Percentiles rank a stretch among this genome's conserved stretches.
These are phyloP conservation scores for Apodemus agrarius DNA, from an alignment of 2,797 vertebrate genomes.

Conservation along the genomic window DNA sequence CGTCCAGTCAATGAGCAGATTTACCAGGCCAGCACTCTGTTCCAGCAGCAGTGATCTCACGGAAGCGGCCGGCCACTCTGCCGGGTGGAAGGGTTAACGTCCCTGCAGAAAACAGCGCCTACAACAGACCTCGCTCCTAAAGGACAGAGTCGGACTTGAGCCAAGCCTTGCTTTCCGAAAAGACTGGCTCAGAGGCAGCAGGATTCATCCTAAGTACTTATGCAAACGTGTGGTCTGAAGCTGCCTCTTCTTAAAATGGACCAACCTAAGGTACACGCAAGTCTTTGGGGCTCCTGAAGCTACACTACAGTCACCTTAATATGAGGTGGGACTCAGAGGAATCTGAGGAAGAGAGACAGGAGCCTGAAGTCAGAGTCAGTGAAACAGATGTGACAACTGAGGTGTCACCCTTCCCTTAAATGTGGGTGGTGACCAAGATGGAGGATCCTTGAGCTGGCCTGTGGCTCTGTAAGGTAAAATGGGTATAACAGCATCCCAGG, in stretches of 20 bases:
- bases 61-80: background rate
- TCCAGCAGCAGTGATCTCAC: background rate
- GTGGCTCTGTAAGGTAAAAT: background rate
- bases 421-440: background rate
- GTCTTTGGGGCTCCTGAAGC: background rate
- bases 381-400: background rate
- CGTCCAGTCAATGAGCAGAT: background rate
- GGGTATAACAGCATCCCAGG: too few relatives aligned
- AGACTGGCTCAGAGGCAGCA: background rate
- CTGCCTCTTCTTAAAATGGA: background rate
- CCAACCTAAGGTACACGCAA: too few relatives aligned
- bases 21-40: background rate
- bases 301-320: background rate
- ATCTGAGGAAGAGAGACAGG: background rate
- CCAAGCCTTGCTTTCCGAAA: background rate
- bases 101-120: background rate
- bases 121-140: too few relatives aligned
- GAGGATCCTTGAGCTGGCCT: background rate
- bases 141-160: accelerated
- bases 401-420: background rate
- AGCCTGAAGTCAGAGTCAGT: background rate
- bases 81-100: background rate
- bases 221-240: background rate
- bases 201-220: too few relatives aligned
- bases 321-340: accelerated